Base-by-base conservation (phyloP, 2,797 vertebrate species). In the Sebastolobus altivelis region DNA sequence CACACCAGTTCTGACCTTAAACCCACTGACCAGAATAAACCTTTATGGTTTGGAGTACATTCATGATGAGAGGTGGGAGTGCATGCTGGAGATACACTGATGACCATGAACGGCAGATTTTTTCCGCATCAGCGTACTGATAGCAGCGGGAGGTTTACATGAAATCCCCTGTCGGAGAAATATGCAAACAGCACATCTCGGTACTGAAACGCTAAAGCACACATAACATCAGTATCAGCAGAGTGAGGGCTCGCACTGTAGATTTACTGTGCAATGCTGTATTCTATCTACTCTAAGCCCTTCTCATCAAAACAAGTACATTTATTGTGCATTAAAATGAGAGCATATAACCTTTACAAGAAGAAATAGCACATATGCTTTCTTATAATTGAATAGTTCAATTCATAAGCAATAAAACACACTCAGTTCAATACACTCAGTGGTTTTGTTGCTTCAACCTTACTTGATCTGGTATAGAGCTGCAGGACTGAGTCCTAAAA, bases 1-100 rank as follows among this genome's bases (percentile, higher is more conserved):
- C 75, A 54, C 46, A 72, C 61, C 38, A 5, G 29, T 22, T 55
- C n/a, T 92, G 87, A 87, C 90, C 87, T 89, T 72, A 81, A 87
- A 80, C 84, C 81, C 79, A 43, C 22, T 38, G 71, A 83, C 68
- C 77, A 66, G 56, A 46, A 79, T 73, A 43, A 79, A 78, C 75
- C 61, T 22, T 43, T 8, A 10, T 10, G 4, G 59, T 54, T 60
- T 38, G 13, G 43, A 59, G 62, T 70, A n/a, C 33, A 80, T 72
- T 46, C 25, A 67, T 59, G 58, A 75, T 60, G 52, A 71, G 37
- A 38, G 25, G 29, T 38, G 46, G 75, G 56, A n/a, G 61, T 20
- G 49, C 49, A 49, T 40, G 60, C 65, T 54, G 60, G 4, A 66
- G 75, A 78, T 72, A 31, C 38, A 22, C 49, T 54, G 62, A 79